Evolutionary conservation across 2,888 invertebrate species (phyloP).

Genomic region (Brachycybe producta): DNA sequence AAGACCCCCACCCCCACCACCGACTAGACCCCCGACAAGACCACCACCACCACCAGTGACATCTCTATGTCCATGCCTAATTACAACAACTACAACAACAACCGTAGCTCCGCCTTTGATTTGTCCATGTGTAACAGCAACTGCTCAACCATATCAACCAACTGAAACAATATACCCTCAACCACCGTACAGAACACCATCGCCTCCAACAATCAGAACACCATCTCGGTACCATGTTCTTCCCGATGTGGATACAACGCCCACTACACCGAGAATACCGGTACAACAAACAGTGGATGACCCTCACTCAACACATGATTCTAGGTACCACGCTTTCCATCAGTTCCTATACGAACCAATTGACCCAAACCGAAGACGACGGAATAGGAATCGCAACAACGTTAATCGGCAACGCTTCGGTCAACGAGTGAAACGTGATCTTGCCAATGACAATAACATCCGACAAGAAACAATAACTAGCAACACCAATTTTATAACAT

Average conservation of each 20-base stretch:
- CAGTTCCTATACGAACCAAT: not conserved
- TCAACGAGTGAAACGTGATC: too few relatives aligned
- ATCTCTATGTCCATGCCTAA: not conserved
- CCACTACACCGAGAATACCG: not conserved
- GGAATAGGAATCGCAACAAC: too few relatives aligned
- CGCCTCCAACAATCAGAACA: not conserved
- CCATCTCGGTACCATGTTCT: too few relatives aligned
- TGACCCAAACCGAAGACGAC: not conserved
- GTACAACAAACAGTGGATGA: not conserved
- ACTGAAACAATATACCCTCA: too few relatives aligned
- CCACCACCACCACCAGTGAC: slow-evolving; percentile 2
- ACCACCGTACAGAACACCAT: too few relatives aligned
- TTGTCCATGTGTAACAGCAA: slow-evolving; percentile 1
- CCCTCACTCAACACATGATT: slow-evolving; percentile 24
- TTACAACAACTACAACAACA: slow-evolving; percentile 3
- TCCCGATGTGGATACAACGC: not conserved
- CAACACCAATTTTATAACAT: too few relatives aligned
- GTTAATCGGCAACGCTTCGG: too few relatives aligned
- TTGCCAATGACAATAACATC: too few relatives aligned
- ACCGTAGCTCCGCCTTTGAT: not conserved
- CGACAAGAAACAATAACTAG: too few relatives aligned
- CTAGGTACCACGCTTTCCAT: slow-evolving; percentile 30
- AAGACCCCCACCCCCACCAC: not conserved
- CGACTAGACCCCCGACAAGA: not conserved
- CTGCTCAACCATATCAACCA: not conserved